phyloP scores from a whole-genome alignment of 1,140 invertebrate genomes.

The Maniola jurtina region DNA sequence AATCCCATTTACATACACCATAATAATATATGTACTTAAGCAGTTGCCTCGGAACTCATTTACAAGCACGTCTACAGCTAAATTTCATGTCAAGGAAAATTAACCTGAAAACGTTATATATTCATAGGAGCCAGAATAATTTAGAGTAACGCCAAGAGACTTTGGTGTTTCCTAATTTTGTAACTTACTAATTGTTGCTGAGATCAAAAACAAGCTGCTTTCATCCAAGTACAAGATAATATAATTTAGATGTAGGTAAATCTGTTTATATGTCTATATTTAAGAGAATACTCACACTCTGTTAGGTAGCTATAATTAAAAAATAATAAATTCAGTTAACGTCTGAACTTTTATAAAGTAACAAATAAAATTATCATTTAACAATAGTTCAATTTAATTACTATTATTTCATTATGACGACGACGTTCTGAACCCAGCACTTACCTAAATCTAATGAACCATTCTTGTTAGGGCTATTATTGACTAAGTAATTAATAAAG shows the following conservation, averaged over 20 bases:
- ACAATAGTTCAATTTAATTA: no score
- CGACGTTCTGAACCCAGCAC: slow-evolving; percentile 26
- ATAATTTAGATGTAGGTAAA: neutral
- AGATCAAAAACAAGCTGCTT: slow-evolving; percentile 17
- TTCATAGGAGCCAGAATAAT: slow-evolving; percentile 60
- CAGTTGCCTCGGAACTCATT: slow-evolving; percentile 36
- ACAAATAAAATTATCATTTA: no score
- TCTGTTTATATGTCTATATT: no score
- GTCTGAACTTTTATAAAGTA: no score
- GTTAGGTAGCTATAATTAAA: no score
- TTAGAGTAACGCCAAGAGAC: slow-evolving; percentile 48
- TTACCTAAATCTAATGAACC: slow-evolving; percentile 3
- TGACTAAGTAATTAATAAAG: no score
- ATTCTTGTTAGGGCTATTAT: neutral
- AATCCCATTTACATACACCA: slow-evolving; percentile 8
- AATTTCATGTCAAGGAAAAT: slow-evolving; percentile 54
- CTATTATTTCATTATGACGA: no score
- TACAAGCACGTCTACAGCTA: slow-evolving; percentile 37
- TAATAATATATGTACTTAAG: slow-evolving; percentile 5
- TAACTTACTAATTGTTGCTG: slow-evolving; percentile 22
- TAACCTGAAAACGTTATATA: slow-evolving; percentile 55
- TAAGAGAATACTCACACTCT: no score
- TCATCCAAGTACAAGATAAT: neutral
- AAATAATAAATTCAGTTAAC: no score
- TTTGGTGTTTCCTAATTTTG: slow-evolving; percentile 44